phyloP scores from a whole-genome alignment of 2,888 invertebrate species.

The Anthoptus insignis region DNA sequence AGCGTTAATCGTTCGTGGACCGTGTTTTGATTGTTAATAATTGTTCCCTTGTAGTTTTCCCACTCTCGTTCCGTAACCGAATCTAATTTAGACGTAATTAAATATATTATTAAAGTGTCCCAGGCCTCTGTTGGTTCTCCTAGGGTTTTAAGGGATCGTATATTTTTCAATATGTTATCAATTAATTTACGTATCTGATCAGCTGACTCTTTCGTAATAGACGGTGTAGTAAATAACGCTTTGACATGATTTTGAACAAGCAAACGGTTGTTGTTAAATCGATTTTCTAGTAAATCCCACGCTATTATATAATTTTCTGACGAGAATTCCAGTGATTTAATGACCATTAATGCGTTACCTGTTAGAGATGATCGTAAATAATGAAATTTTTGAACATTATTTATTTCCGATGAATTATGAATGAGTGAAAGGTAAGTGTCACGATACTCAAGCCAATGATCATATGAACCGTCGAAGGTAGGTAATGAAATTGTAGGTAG shows the following conservation, averaged over 20 bases:
- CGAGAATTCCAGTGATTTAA: constrained; percentile 39
- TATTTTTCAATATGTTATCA: constrained; percentile 42
- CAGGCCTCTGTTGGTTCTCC: constrained; percentile 45
- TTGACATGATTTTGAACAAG: constrained; percentile 39
- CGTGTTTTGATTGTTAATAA: constrained; percentile 13
- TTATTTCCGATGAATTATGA: constrained; percentile 22
- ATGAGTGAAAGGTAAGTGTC: constrained; percentile 32
- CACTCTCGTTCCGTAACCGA: constrained; percentile 47
- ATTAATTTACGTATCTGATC: constrained; percentile 42
- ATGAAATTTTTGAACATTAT: constrained; percentile 37
- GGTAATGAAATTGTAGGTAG: constrained; percentile 35
- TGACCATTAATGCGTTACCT: constrained; percentile 24
- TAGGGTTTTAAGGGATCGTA: constrained; percentile 41
- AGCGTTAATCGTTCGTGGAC: constrained; percentile 17
- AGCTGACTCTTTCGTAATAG: constrained; percentile 43
- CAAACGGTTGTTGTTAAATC: constrained; percentile 41
- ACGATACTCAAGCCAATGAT: constrained; percentile 37
- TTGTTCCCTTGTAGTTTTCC: constrained; percentile 41
- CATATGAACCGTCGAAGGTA: constrained; percentile 37
- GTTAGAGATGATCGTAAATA: constrained; percentile 28
- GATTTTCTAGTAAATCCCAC: constrained; percentile 43
- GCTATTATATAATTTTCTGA: constrained; percentile 41
- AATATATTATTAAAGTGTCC: constrained; percentile 47
- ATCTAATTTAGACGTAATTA: constrained; percentile 47
- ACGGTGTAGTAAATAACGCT: constrained; percentile 39